Evolutionary conservation across 2,888 invertebrate genomes (phyloP), one percentile per base, ranked within the genome.

Genomic region (Dasysyrphus albostriatus): DNA sequence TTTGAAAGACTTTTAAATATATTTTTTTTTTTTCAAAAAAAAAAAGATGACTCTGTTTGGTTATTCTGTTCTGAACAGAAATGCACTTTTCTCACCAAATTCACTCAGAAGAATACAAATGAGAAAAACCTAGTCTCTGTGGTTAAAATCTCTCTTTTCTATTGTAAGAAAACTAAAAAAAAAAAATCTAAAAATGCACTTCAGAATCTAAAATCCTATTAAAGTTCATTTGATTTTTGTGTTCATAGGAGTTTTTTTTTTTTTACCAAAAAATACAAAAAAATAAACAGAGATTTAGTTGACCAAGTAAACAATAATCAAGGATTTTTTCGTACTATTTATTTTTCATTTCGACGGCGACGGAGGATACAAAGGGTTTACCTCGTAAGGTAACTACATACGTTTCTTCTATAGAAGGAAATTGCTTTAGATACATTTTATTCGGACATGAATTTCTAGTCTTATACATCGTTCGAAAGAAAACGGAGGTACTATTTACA

Each of bases 31-130:
- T 24, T 24, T 3, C 1, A 24, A 24, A 24, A 24, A 24, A 5
- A 16, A 51, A 51, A 51, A 67, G 67, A 78, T 70, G 65, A 65
- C 72, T 84, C 72, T 84, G 32, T 65, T 85, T 72, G 58, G 58
- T 76, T 76, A 72, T 84, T 75, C 72, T 61, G 59, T 75, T 51
- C 16, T 24, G 32, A 73, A 67, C 24, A 39, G 63, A 42, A 85
- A 77, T 85, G 85, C 85, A 85, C 74, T 82, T 85, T 80, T 76
- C 72, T 37, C 58, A 73, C 77, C 39, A 77, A 37, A 51, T 67
- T 70, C 58, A 69, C 77, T 44, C 73, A 56, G 69, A 49, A 37
- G 82, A 82, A 85, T 85, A 70, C 77, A 72, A 82, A 85, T 85
- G 73, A 77, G 69, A 9, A 56, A 19, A 49, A 59, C 14, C 8